Evolutionary conservation across 37 sponge, comb jelly and placozoan genomes (phyloP).

Genomic region (Amphimedon queenslandica): DNA sequence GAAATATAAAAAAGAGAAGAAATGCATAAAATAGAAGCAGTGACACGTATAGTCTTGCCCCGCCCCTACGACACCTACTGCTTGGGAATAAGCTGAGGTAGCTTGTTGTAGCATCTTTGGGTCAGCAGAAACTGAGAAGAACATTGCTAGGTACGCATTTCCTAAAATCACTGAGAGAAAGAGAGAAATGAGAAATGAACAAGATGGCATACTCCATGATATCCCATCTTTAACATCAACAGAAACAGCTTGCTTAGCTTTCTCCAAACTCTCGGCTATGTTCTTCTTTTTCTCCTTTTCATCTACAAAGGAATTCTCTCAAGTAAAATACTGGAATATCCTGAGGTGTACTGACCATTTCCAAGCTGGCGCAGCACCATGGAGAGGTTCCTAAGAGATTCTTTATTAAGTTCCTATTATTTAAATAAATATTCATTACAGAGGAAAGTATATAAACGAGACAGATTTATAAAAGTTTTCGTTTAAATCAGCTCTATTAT

Average conservation of each 20-base stretch:
- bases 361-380: conserved; percentile 74
- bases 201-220: conserved; percentile 66
- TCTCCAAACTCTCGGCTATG: conserved; percentile 53
- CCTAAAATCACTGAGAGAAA: conserved; percentile 62
- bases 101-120: conserved; percentile 45
- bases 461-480: too few relatives aligned
- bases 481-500: too few relatives aligned
- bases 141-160: conserved; percentile 75
- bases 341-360: conserved; percentile 40
- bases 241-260: conserved; percentile 75
- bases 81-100: conserved; percentile 60
- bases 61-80: conserved; percentile 44
- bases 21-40: too few relatives aligned
- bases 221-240: conserved; percentile 78
- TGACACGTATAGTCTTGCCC: too few relatives aligned
- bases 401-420: conserved; percentile 63
- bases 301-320: conserved; percentile 29
- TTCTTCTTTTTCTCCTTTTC: conserved; percentile 38
- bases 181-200: not conserved
- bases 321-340: too few relatives aligned
- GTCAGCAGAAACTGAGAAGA: conserved; percentile 49
- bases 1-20: not conserved
- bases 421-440: not conserved
- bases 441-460: not conserved
- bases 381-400: conserved; percentile 62